Percentiles rank a stretch among this genome's conserved stretches.
These are phyloP conservation scores for Nasonia giraulti DNA, from an alignment of 1,140 invertebrate species.

Conservation along the genomic window DNA sequence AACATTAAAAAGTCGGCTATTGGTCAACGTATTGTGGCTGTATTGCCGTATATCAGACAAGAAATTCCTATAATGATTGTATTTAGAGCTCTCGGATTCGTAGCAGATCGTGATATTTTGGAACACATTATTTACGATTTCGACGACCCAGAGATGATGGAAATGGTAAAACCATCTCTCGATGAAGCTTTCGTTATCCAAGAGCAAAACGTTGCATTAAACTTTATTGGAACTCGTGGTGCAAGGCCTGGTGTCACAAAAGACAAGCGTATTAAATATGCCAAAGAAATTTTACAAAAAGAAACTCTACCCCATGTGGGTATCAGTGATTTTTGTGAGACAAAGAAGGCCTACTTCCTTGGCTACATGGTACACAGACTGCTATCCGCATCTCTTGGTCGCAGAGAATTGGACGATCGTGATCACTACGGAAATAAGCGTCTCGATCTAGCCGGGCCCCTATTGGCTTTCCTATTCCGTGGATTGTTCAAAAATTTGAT, in stretches of 20 bases:
- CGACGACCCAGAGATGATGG: slow-evolving; percentile 99
- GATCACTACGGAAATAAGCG: slow-evolving; percentile 99
- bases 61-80: slow-evolving; percentile 99
- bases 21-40: slow-evolving; percentile 93
- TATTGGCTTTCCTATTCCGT: slow-evolving; percentile 95
- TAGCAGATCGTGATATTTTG: slow-evolving; percentile 97
- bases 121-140: slow-evolving; percentile 99
- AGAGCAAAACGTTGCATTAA: slow-evolving; percentile 97
- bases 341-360: slow-evolving; percentile 98
- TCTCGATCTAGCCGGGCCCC: slow-evolving; percentile 95
- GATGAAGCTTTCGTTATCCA: slow-evolving; percentile 99
- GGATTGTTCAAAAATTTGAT: slow-evolving; percentile 94
- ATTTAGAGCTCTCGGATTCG: slow-evolving; percentile 96
- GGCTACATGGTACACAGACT: slow-evolving; percentile 99
- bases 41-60: slow-evolving; percentile 98
- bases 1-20: slow-evolving; percentile 60
- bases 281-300: slow-evolving; percentile 98
- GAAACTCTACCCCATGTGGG: slow-evolving; percentile 99
- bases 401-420: slow-evolving; percentile 97
- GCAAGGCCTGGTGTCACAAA: slow-evolving; percentile 96
- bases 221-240: slow-evolving; percentile 98
- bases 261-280: slow-evolving; percentile 98
- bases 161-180: slow-evolving; percentile 98
- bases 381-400: slow-evolving; percentile 92
- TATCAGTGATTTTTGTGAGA: slow-evolving; percentile 98